Conservation (phyloP, 2,113 vertebrate genomes). For the Sitta europaea region DNA sequence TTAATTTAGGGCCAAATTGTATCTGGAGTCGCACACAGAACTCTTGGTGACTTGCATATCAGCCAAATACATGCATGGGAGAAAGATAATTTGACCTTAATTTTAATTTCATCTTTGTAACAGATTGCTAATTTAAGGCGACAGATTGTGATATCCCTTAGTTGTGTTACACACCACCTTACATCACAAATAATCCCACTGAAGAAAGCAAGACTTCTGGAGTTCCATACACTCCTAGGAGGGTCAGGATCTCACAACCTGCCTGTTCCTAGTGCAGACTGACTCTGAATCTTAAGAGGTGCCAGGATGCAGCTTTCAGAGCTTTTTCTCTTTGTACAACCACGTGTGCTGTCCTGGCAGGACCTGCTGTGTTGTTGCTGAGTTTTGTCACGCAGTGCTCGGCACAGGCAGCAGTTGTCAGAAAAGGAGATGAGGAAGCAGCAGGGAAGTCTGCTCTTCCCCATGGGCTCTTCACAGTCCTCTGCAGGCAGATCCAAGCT, state of each 20-base stretch:
- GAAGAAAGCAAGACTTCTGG: not conserved
- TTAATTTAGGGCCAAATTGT: slow-evolving; percentile 63
- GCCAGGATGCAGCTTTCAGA: not conserved
- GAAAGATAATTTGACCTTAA: slow-evolving; percentile 41
- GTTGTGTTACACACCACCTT: not conserved
- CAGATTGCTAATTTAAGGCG: slow-evolving; percentile 43
- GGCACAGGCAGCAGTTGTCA: not conserved
- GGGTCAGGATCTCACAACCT: not conserved
- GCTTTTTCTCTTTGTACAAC: not conserved
- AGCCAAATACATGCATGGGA: slow-evolving; percentile 26
- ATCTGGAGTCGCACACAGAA: slow-evolving; percentile 33
- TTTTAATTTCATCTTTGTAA: slow-evolving; percentile 25
- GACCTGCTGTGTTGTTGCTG: not conserved
- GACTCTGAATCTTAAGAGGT: not conserved
- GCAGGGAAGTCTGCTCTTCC: not conserved
- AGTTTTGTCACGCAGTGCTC: not conserved
- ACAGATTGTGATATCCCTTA: slow-evolving; percentile 26
- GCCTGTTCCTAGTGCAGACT: not conserved
- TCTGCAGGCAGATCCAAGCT: not conserved
- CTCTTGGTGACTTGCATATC: slow-evolving; percentile 26
- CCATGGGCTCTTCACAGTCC: not conserved
- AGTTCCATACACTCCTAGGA: not conserved
- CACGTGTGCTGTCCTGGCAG: not conserved
- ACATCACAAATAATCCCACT: not conserved
- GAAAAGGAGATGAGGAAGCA: not conserved